These are phyloP conservation scores for Branchipolynoe longqiensis DNA, from an alignment of 2,888 invertebrate genomes.

Conservation along the genomic window DNA sequence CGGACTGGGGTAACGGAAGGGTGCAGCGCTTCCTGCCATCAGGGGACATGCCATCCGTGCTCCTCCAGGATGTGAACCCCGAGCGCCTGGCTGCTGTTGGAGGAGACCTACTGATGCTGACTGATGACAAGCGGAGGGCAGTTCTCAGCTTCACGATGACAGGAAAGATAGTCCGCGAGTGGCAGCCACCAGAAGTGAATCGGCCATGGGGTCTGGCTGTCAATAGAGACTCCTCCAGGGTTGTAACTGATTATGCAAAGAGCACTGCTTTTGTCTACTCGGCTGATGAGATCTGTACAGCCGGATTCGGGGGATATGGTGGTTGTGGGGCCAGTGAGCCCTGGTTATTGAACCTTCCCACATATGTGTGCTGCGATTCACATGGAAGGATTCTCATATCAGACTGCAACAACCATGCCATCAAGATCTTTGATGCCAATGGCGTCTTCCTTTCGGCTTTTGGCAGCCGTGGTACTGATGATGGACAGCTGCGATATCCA, in stretches of 20 bases:
- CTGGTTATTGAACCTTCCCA: slow-evolving; percentile 54
- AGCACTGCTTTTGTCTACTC: slow-evolving; percentile 64
- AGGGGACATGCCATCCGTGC: slow-evolving; percentile 63
- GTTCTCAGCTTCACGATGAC: slow-evolving; percentile 72
- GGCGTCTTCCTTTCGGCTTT: slow-evolving; percentile 64
- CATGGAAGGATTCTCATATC: slow-evolving; percentile 72
- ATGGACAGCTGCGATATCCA: slow-evolving; percentile 67
- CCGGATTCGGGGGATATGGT: not conserved
- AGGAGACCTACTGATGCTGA: slow-evolving; percentile 74
- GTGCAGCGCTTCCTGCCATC: slow-evolving; percentile 72
- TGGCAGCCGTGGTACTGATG: not conserved
- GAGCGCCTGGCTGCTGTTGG: slow-evolving; percentile 73
- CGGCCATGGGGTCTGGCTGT: slow-evolving; percentile 77
- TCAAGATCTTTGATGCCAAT: slow-evolving; percentile 73
- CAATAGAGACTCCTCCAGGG: slow-evolving; percentile 71
- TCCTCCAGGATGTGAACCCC: slow-evolving; percentile 71
- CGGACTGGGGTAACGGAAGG: slow-evolving; percentile 76
- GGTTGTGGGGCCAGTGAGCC: not conserved
- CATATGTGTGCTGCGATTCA: slow-evolving; percentile 70
- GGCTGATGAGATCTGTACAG: not conserved
- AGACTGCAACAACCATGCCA: slow-evolving; percentile 68
- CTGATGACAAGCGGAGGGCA: slow-evolving; percentile 74
- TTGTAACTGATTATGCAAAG: slow-evolving; percentile 74
- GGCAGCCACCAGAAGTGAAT: slow-evolving; percentile 71
- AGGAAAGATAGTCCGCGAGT: slow-evolving; percentile 64